Percentiles rank a stretch among this genome's conserved stretches.
phyloP scores from a whole-genome alignment of 1,140 invertebrate genomes.

The Carposina sasakii region DNA sequence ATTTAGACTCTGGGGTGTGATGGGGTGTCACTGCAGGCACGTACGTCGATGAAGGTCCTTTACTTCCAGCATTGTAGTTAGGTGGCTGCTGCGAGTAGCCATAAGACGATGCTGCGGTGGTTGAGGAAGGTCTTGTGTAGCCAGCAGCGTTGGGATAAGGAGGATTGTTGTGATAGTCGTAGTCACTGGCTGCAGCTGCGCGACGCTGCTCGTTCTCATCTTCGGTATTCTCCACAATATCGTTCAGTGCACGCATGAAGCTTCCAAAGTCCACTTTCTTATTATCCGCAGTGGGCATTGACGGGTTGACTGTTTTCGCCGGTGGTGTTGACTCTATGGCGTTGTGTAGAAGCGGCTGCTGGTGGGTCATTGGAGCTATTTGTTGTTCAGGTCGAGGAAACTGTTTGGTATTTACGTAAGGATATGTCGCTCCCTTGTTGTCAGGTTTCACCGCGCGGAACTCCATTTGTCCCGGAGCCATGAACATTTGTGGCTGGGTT shows the following conservation, averaged over 20 bases:
- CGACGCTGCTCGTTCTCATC: constrained; percentile 11
- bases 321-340: neutral
- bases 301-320: neutral
- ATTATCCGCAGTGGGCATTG: neutral
- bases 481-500: constrained; percentile 15
- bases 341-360: neutral
- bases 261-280: neutral
- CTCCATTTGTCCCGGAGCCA: constrained; percentile 19
- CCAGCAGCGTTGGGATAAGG: neutral
- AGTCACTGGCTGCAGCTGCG: constrained; percentile 12
- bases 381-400: constrained; percentile 11
- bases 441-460: constrained; percentile 12
- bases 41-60: too few species aligned
- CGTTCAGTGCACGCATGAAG: constrained; percentile 15
- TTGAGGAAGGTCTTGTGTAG: constrained; percentile 5
- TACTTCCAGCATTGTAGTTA: too few species aligned
- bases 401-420: constrained; percentile 9
- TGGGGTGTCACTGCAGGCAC: constrained; percentile 7
- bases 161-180: constrained; percentile 7
- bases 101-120: neutral
- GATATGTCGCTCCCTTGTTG: neutral
- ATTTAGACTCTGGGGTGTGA: constrained; percentile 12
- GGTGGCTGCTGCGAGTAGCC: neutral
- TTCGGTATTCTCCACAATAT: constrained; percentile 12
- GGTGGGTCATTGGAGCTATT: constrained; percentile 2